Evolutionary conservation across 1,140 invertebrate species (phyloP), one percentile per base, ranked within the genome.

Genomic region (Chionoecetes opilio): DNA sequence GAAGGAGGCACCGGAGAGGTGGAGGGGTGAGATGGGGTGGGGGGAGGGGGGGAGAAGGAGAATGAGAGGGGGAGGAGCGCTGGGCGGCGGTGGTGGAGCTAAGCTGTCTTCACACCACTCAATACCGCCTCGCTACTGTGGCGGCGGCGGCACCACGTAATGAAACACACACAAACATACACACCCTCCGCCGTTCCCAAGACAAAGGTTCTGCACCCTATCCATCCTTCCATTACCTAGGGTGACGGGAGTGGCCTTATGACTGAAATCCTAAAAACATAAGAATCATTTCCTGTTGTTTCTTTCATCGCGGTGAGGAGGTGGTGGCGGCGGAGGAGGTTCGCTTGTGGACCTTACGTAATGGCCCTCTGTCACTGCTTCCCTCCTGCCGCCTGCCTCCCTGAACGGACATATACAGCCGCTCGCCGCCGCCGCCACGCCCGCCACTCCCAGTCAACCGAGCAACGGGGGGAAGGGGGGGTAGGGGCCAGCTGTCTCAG

Each of bases 101-200:
- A n/a, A 75, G 63, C 63, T 75, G 63, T 75, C 63, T 75, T 75
- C 63, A 75, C 63, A 75, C 63, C 63, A 75, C 63, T 75, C 63
- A 75, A 75, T 75, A 75, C 63, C 63, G 63, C 63, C 63, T 75
- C 63, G 63, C 63, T 75, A 75, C 63, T 75, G 63, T 75, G 63
- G 63, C 63, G 63, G 63, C 21, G 63, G 63, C 63, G 26, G 63
- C 63, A 75, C 63, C 63, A 75, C n/a, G 63, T 75, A 75, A 75
- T 75, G 63, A 75, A 75, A 75, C 63, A 75, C 63, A 75, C 63
- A 75, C 63, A 75, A 26, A 75, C 63, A 75, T 26, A 75, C 63
- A 75, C 8, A 75, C 63, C 9, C 46, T 53, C 46, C 46, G 46
- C 46, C 46, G 21, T 53, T 14, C 11, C 46, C 46, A 53, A 53